A percentile compares a stretch with the other conserved stretches of the same genome.
Evolutionary conservation across 2,888 invertebrate species (phyloP).

Genomic region (Theretra japonica): DNA sequence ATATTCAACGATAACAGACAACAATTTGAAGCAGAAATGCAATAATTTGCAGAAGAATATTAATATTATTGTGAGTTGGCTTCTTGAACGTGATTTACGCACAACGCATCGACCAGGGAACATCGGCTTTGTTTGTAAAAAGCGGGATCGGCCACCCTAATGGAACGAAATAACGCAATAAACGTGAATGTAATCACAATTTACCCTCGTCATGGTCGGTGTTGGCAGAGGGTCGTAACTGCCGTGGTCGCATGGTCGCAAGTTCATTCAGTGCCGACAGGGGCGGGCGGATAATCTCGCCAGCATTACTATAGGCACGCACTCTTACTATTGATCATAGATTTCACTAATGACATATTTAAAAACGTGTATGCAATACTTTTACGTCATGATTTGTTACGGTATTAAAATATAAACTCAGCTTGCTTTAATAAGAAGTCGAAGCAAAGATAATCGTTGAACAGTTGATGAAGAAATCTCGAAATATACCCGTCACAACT

Average conservation of each 20-base stretch:
- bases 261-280: constrained; percentile 40
- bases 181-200: constrained; percentile 66
- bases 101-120: constrained; percentile 10
- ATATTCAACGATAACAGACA: not conserved
- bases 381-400: not conserved
- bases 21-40: not conserved
- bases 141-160: constrained; percentile 39
- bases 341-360: constrained; percentile 57
- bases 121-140: constrained; percentile 21
- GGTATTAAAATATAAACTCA: too few relatives aligned
- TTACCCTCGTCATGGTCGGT: constrained; percentile 53
- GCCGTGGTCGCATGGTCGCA: constrained; percentile 52
- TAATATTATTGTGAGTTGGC: constrained; percentile 9
- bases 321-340: constrained; percentile 63
- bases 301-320: constrained; percentile 61
- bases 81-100: constrained; percentile 11
- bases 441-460: too few relatives aligned
- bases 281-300: constrained; percentile 60
- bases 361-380: constrained; percentile 51
- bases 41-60: constrained; percentile 11
- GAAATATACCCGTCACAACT: too few relatives aligned
- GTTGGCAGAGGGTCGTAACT: constrained; percentile 28
- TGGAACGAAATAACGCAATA: constrained; percentile 69
- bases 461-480: too few relatives aligned
- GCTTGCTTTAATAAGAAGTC: too few relatives aligned